These are phyloP conservation scores for Rhinogobius similis DNA, from an alignment of 2,113 vertebrate genomes.

Conservation along the genomic window DNA sequence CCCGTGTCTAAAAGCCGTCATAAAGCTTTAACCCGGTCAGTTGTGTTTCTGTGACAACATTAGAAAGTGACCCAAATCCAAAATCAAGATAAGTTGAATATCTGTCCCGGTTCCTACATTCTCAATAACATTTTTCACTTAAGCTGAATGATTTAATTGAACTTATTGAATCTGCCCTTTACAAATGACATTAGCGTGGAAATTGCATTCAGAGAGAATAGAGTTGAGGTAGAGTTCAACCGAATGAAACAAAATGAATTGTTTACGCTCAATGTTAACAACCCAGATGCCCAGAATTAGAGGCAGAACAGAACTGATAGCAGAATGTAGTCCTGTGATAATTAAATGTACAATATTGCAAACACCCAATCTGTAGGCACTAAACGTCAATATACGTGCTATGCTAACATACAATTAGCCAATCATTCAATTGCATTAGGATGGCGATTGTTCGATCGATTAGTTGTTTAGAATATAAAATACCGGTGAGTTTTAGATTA, in stretches of 20 bases:
- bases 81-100: constrained; percentile 5
- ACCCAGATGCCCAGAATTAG: neutral
- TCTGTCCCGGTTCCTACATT: neutral
- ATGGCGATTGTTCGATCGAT: no score
- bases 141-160: constrained; percentile 20
- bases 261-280: constrained; percentile 1
- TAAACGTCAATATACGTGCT: no score
- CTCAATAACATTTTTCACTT: neutral
- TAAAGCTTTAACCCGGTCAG: neutral
- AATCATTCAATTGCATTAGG: no score
- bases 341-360: no score
- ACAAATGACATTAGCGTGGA: constrained; percentile 27
- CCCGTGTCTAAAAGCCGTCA: neutral
- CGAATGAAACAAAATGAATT: constrained; percentile 30
- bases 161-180: constrained; percentile 43
- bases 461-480: no score
- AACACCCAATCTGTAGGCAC: neutral
- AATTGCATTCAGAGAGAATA: constrained; percentile 21
- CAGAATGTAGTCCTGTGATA: no score
- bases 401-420: no score
- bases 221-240: constrained; percentile 9
- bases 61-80: neutral
- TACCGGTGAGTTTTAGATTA: no score
- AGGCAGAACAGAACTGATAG: neutral
- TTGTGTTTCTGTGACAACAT: neutral